Base-by-base conservation (phyloP, 2,888 invertebrate genomes). In the Drosophila peninsularis region DNA sequence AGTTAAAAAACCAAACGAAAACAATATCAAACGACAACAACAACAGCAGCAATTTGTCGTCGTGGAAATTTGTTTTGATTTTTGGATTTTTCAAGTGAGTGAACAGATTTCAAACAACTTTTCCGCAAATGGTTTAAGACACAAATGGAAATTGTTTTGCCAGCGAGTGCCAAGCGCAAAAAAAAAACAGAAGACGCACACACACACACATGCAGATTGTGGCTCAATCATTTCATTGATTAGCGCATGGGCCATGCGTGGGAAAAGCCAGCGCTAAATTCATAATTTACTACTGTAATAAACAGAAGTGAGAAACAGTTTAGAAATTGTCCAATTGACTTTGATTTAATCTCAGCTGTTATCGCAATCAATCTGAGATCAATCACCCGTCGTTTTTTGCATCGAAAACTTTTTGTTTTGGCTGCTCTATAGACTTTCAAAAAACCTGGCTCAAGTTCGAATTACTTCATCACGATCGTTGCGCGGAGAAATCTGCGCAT, bases 401-500 rank as follows among this genome's bases (percentile, higher is more conserved):
- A 32, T 52, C 17, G 36, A 11, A 19, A 39, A 24, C n/a, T 30
- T 5, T 21, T 34, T 49, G 11, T 32, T 14, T 36, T 4, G 9
- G 34, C 17, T 42, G 24, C 36, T 24, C 21, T 11, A 37, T 30
- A 21, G 57, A 58, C 72, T 72, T 77, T 77, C 63, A 45, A 63
- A 42, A 42, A 39, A 24, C 21, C 27, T 37, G 44, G n/a, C 37
- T 66, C 53, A 61, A 64, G 75, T 67, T 64, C 49, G 53, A 75
- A 75, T 75, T 77, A 77, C 72, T 77, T 47, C 53, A 75, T 75
- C 75, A 75, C 75, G 75, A 63, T 61, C 39, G 45, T 9, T 3
- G 27, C 39, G 50, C 72, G 61, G 75, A 39, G 75, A 75, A 75
- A 75, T 75, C 58, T 54, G 56, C 34, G 56, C 65, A 62, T 13